Evolutionary conservation across 1,140 invertebrate species (phyloP).

Genomic region (Micrasema minimum): DNA sequence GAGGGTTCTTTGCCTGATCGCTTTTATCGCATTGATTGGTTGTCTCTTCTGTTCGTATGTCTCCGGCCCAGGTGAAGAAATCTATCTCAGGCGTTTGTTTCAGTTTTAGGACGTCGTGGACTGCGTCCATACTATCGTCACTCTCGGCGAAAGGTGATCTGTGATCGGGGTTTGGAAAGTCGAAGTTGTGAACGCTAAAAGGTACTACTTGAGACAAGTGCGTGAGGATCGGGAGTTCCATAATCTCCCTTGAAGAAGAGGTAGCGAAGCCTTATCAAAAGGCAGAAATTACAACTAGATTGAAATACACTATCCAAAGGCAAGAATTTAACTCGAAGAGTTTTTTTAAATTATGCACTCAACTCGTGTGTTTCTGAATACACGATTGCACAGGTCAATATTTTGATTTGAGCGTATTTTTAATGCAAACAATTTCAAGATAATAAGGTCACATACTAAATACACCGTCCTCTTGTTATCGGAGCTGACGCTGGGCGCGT

Average conservation of each 20-base stretch:
- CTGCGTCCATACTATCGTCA: conserved; percentile 49
- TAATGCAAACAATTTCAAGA: not conserved
- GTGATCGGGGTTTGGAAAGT: conserved; percentile 20
- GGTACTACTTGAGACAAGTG: conserved; percentile 43
- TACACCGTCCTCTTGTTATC: not conserved
- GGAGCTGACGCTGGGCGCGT: not conserved
- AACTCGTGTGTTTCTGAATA: not conserved
- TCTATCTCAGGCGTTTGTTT: conserved; percentile 44
- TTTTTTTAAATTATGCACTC: not conserved
- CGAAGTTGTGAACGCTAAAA: conserved; percentile 32
- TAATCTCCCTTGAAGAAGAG: conserved; percentile 42
- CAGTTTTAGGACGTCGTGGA: conserved; percentile 42
- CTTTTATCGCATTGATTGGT: conserved; percentile 9
- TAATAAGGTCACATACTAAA: conserved; percentile 2
- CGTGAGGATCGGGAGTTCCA: conserved; percentile 48
- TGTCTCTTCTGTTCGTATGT: conserved; percentile 34
- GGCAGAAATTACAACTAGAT: not conserved
- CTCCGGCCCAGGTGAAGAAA: conserved; percentile 45
- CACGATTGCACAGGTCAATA: not conserved
- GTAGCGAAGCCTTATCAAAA: not conserved
- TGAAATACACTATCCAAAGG: not conserved
- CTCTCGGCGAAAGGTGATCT: conserved; percentile 33
- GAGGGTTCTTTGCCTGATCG: not conserved
- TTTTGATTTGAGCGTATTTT: conserved; percentile 1
- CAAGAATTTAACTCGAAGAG: not conserved